Conservation (phyloP, 2,797 vertebrate genomes). For the Nyctalus aviator region DNA sequence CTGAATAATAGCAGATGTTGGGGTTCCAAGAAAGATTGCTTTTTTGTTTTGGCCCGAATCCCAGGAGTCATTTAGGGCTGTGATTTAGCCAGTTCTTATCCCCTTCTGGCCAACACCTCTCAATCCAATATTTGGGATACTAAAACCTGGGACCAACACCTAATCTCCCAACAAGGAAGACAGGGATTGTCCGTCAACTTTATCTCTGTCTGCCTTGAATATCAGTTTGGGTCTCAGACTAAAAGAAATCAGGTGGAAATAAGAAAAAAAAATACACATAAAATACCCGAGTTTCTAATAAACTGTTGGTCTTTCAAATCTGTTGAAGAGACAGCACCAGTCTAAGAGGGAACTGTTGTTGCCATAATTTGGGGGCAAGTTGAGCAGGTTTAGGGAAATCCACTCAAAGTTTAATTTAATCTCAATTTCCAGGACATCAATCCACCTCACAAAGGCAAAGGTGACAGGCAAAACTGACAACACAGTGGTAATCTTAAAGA, state of each 20-base stretch:
- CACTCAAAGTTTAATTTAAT: not conserved
- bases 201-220: not conserved
- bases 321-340: not conserved
- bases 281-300: not conserved
- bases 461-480: not conserved
- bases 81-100: constrained; percentile 38
- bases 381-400: not conserved
- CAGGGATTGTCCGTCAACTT: not conserved
- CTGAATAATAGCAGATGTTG: constrained; percentile 41
- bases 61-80: constrained; percentile 63
- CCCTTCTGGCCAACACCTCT: constrained; percentile 28
- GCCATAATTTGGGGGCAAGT: not conserved
- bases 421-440: constrained; percentile 39
- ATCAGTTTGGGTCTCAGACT: not conserved
- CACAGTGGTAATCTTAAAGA: not conserved
- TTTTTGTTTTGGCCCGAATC: not conserved
- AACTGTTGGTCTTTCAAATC: not conserved
- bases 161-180: constrained; percentile 12
- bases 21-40: constrained; percentile 53
- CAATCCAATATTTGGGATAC: not conserved
- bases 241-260: not conserved
- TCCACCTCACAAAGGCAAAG: not conserved
- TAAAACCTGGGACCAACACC: constrained; percentile 24
- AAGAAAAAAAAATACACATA: not conserved
- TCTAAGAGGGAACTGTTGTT: not conserved